Percentiles rank a stretch among this genome's conserved stretches.
Conservation (phyloP, 2,888 invertebrate species). For the Portevinia maculata region DNA sequence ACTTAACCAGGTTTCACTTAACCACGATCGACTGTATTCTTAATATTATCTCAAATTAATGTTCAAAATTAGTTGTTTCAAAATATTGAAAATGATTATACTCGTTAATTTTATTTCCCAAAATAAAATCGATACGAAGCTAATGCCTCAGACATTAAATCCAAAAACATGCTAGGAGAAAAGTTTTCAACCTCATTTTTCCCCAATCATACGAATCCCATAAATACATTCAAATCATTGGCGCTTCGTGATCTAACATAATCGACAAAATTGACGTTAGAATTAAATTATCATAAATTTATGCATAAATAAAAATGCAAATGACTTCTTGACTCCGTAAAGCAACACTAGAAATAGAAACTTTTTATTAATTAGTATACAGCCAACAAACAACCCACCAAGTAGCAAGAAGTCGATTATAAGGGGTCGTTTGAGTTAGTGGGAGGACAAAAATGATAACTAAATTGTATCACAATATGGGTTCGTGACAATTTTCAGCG, state of each 20-base stretch:
- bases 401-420: conserved; percentile 15
- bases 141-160: no score
- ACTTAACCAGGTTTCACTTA: no score
- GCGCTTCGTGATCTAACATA: conserved; percentile 41
- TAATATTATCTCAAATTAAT: no score
- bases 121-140: no score
- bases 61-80: no score
- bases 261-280: conserved; percentile 32
- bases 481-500: neutral
- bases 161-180: no score
- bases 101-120: no score
- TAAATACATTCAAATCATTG: conserved; percentile 21
- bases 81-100: neutral
- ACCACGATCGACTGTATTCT: no score
- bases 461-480: conserved; percentile 23
- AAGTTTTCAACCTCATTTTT: neutral
- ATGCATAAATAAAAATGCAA: conserved; percentile 53
- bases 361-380: conserved; percentile 39
- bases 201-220: neutral
- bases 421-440: conserved; percentile 14
- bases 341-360: conserved; percentile 13
- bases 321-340: conserved; percentile 23
- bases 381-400: conserved; percentile 7
- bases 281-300: conserved; percentile 40
- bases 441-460: conserved; percentile 10